phyloP scores from a whole-genome alignment of 2,797 vertebrate genomes.

The Characodon lateralis region DNA sequence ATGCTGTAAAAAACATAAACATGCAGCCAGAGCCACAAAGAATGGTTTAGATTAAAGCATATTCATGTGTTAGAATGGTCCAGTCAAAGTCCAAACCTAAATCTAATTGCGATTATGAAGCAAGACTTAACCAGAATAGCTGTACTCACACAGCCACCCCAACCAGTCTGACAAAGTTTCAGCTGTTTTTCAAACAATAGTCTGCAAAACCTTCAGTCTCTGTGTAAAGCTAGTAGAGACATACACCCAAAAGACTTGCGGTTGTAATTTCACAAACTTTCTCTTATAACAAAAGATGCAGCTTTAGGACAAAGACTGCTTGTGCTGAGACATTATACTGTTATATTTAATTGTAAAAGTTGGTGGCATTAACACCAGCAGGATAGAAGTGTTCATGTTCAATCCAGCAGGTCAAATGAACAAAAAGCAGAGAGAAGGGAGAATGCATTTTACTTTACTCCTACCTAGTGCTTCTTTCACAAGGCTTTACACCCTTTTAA shows the following conservation, averaged over 20 bases:
- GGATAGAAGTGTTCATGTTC: conserved; percentile 3
- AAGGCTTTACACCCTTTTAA: conserved; percentile 52
- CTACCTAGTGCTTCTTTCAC: conserved; percentile 40
- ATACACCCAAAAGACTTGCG: neutral
- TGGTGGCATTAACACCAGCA: neutral
- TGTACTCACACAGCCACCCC: neutral
- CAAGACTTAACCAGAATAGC: neutral
- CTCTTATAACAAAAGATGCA: neutral
- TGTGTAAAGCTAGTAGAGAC: neutral
- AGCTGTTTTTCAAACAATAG: neutral
- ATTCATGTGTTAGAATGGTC: neutral
- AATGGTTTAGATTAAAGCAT: neutral
- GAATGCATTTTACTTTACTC: conserved; percentile 31
- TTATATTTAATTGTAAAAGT: neutral
- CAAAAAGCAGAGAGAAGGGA: neutral
- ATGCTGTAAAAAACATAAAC: too few relatives aligned
- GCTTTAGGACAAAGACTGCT: neutral
- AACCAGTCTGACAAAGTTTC: neutral
- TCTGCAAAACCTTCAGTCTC: neutral
- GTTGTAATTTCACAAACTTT: neutral
- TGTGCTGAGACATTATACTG: neutral
- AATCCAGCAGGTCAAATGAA: conserved; percentile 19
- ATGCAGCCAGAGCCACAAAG: too few relatives aligned
- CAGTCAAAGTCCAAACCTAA: neutral
- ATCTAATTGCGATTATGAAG: neutral